Evolutionary conservation across 1,140 invertebrate genomes (phyloP).

Genomic region (Anastrepha ludens): DNA sequence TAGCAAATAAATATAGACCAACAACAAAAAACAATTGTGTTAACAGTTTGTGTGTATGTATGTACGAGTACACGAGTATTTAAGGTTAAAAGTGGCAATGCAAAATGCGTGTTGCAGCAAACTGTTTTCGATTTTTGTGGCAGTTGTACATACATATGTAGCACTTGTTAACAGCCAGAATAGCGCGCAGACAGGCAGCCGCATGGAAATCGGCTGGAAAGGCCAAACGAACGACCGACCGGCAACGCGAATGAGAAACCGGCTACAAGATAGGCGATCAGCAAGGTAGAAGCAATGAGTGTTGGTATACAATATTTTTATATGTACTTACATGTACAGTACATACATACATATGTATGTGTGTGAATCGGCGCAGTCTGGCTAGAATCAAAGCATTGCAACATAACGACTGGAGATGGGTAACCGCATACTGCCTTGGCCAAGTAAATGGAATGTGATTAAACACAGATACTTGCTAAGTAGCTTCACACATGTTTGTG

Average conservation of each 20-base stretch:
- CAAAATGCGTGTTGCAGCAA: conserved; percentile 43
- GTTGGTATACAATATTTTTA: neutral
- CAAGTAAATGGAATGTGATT: conserved; percentile 40
- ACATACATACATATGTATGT: neutral
- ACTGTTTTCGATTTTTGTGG: conserved; percentile 12
- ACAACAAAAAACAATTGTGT: neutral
- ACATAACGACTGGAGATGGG: conserved; percentile 36
- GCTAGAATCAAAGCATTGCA: conserved; percentile 26
- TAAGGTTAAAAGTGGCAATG: conserved; percentile 28
- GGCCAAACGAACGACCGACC: conserved; percentile 8
- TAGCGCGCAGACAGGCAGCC: neutral
- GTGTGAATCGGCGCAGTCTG: neutral
- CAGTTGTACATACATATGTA: conserved; percentile 24
- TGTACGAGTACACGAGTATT: neutral
- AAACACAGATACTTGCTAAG: conserved; percentile 1
- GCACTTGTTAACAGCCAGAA: neutral
- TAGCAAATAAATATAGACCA: neutral
- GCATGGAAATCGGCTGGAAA: conserved; percentile 3
- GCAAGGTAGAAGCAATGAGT: neutral
- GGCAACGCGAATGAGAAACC: conserved; percentile 30
- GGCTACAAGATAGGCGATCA: conserved; percentile 41
- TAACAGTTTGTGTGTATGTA: neutral
- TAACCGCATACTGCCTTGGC: conserved; percentile 44
- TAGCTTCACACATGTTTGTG: neutral
- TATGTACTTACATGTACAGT: neutral